Base-by-base conservation (phyloP, 2,888 invertebrate species). In the Lasioglossum vierecki region DNA sequence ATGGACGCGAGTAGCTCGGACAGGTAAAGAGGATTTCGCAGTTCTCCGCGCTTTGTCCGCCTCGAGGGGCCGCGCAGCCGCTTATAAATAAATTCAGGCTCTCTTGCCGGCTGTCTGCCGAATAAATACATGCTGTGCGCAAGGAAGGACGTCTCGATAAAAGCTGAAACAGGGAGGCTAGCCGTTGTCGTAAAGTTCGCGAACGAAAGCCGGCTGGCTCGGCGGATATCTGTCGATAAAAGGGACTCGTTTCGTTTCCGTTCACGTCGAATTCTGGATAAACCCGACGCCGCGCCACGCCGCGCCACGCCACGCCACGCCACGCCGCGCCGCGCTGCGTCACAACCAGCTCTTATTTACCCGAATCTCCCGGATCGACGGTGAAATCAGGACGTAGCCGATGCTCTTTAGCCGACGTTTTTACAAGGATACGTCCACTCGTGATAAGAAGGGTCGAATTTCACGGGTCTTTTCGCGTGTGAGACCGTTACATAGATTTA, bases 81-180 rank as follows among this genome's bases (percentile, higher is more conserved):
- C 85, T 89, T 88, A 85, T 88, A 89, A 89, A 89, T 89, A 89
- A 88, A 88, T 89, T 89, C 82, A 76, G 63, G 39, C 76, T 79
- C 76, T 63, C 81, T 85, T 76, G 74, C 82, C 68, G 71, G 35
- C 74, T 87, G 79, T 76, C 80, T 57, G 46, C 26, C n/a, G 73
- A 74, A 66, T 78, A 84, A 87, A 90, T 89, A 79, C 83, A 86
- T 75, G 74, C 41, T 77, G 76, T 71, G 80, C 84, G 57, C 68
- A 63, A 6, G 46, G 68, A 75, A 78, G 46, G 82, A 57, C 75
- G 57, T 72, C 82, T 57, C 83, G 90, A 89, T 89, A 89, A 88
- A 88, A 82, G 84, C 44, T 80, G 82, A 89, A 88, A 86, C 79
- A 84, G 83, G 13, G 63, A 15, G 63, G 26, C 49, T 49, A 44